These are phyloP conservation scores for Thera britannica DNA, from an alignment of 2,888 invertebrate genomes.

Conservation along the genomic window DNA sequence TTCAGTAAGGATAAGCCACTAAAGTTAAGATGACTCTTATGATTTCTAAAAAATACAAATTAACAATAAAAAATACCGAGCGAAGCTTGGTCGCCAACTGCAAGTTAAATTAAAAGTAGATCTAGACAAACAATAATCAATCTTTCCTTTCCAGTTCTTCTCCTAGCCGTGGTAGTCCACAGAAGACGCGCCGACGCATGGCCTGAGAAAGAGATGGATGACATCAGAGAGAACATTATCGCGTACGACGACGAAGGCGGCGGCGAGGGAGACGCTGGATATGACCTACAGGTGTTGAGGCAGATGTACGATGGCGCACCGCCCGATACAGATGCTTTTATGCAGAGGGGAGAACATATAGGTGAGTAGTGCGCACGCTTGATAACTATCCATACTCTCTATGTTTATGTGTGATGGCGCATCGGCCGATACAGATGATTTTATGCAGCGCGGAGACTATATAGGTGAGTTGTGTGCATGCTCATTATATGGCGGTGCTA, in stretches of 20 bases:
- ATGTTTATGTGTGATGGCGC: too few relatives aligned
- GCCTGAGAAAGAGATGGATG: slow-evolving; percentile 96
- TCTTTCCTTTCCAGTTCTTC: slow-evolving; percentile 84
- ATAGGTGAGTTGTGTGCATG: too few relatives aligned
- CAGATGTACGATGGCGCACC: slow-evolving; percentile 86
- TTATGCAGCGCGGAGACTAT: too few relatives aligned
- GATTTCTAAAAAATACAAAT: too few relatives aligned
- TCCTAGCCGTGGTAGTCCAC: slow-evolving; percentile 96
- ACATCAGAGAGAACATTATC: slow-evolving; percentile 98
- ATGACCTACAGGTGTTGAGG: slow-evolving; percentile 92
- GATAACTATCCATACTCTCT: not conserved
- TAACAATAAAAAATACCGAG: too few relatives aligned
- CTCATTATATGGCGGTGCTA: not conserved
- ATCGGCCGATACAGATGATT: too few relatives aligned
- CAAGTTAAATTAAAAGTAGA: too few relatives aligned
- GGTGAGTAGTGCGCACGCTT: slow-evolving; percentile 9
- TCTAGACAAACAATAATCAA: not conserved
- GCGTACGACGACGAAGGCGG: slow-evolving; percentile 99
- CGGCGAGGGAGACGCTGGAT: slow-evolving; percentile 98
- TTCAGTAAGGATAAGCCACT: too few relatives aligned
- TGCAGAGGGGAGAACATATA: slow-evolving; percentile 68
- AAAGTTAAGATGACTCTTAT: too few relatives aligned
- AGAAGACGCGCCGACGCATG: slow-evolving; percentile 93
- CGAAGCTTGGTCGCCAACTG: too few relatives aligned
- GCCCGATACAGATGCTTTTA: slow-evolving; percentile 80